phyloP scores from a whole-genome alignment of 2,113 vertebrate species.

The Pteropus alecto region DNA sequence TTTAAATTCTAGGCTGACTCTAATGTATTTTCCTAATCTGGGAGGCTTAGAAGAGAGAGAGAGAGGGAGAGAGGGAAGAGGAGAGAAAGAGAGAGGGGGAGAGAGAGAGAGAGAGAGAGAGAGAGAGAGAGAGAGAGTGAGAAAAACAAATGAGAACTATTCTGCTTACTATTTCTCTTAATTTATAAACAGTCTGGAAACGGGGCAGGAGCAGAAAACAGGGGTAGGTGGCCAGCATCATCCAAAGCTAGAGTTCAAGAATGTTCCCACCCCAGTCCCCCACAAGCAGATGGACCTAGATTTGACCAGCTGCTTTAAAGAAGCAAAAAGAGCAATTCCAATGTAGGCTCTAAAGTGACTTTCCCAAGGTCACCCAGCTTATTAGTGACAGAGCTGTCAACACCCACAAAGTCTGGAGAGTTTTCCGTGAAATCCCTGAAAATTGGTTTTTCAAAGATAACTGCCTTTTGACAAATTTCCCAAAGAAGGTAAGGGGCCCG shows the following conservation, averaged over 20 bases:
- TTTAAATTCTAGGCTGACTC: background rate
- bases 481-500: background rate
- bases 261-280: accelerated
- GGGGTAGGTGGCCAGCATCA: background rate
- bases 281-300: no score
- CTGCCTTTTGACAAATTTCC: constrained; percentile 52
- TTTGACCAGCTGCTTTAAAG: background rate
- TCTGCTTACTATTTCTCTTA: background rate
- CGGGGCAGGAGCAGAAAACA: background rate
- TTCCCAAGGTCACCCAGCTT: constrained; percentile 38
- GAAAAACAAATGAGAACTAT: background rate
- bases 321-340: background rate
- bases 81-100: accelerated
- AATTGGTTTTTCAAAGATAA: constrained; percentile 62
- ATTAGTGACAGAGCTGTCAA: constrained; percentile 44
- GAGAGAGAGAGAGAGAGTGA: no score
- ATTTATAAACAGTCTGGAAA: background rate
- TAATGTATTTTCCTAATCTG: background rate
- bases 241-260: no score
- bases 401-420: background rate
- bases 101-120: no score
- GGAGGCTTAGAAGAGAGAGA: background rate
- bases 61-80: accelerated
- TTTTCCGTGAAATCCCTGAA: constrained; percentile 54
- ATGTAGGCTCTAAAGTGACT: background rate